Evolutionary conservation across 2,113 vertebrate species (phyloP), one percentile per base, ranked within the genome.

Genomic region (Pongo abelii): DNA sequence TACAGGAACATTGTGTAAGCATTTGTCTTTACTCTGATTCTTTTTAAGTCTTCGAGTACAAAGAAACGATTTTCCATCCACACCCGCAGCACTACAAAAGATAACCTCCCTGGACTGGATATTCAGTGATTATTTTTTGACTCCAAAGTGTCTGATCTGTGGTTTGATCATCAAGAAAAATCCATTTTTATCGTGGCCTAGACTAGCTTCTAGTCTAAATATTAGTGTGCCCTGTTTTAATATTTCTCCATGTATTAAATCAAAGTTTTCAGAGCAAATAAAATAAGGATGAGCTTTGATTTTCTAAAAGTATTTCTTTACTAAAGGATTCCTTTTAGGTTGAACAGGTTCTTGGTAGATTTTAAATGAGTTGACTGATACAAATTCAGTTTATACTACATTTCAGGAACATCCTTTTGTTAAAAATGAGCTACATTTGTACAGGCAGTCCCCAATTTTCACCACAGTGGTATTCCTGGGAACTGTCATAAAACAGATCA

Each of bases 351-450:
- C 48, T 91, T 78, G 55, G 59, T 81, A 97, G 67, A 70, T 72
- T 88, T 88, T 81, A 84, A 96, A 80, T 85, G 38, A 89, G 8
- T 75, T 87, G 46, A 61, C 40, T 79, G 64, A 84, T 84, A 78
- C 57, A 93, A 96, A 91, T 85, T 89, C 7, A 46, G 27, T 77
- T 96, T 91, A 77, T 93, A 32, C 27, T 35, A 94, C 59, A 94
- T 97, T 96, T 79, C 38, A 94, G 75, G 69, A 94, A 86, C 35
- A 55, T 77, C 18, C 13, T 91, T 95, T 96, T 78, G n/a, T 94
- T 80, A 88, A 95, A 90, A 84, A 35, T 69, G 69, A 94, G 12
- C 79, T 81, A 43, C 27, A 75, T 32, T 89, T 96, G 59, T 78
- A 94, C 40, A 91, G 32, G 10, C 27, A 92, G 79, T 20, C 35